These are phyloP conservation scores for Dendrocincla fuliginosa DNA, from an alignment of 2,797 vertebrate genomes.

Conservation along the genomic window DNA sequence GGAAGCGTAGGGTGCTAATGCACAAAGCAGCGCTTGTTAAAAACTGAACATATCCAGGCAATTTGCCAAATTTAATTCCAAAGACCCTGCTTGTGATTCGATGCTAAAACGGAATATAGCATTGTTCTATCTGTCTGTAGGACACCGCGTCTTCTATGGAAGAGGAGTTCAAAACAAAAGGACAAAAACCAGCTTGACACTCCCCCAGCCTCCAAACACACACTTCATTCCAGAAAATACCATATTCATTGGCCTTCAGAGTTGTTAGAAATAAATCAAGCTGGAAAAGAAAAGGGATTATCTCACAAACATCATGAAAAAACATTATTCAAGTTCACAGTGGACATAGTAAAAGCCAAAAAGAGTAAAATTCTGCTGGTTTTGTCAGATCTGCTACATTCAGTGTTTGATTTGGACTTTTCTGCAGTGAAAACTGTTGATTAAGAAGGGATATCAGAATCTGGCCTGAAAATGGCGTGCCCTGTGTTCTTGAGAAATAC, in stretches of 20 bases:
- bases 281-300: constrained; percentile 23
- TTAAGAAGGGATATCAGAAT: background rate
- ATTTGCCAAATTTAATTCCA: constrained; percentile 84
- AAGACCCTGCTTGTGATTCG: constrained; percentile 76
- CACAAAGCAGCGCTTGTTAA: constrained; percentile 93
- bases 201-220: constrained; percentile 42
- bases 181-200: constrained; percentile 56
- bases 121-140: constrained; percentile 76
- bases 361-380: background rate
- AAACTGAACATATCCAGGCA: constrained; percentile 87
- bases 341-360: background rate
- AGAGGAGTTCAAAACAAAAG: constrained; percentile 67
- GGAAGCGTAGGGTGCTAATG: constrained; percentile 68
- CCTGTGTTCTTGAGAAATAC: background rate
- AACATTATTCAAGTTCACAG: background rate
- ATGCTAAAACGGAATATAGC: constrained; percentile 75
- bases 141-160: constrained; percentile 73
- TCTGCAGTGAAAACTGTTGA: background rate
- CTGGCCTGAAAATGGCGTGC: background rate
- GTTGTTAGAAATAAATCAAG: constrained; percentile 58
- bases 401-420: background rate
- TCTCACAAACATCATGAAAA: constrained; percentile 27
- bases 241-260: constrained; percentile 55
- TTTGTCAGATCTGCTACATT: background rate
- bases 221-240: constrained; percentile 62